Evolutionary conservation across 2,888 invertebrate genomes (phyloP), one percentile per base, ranked within the genome.

Genomic region (Heteromyza rotundicornis): DNA sequence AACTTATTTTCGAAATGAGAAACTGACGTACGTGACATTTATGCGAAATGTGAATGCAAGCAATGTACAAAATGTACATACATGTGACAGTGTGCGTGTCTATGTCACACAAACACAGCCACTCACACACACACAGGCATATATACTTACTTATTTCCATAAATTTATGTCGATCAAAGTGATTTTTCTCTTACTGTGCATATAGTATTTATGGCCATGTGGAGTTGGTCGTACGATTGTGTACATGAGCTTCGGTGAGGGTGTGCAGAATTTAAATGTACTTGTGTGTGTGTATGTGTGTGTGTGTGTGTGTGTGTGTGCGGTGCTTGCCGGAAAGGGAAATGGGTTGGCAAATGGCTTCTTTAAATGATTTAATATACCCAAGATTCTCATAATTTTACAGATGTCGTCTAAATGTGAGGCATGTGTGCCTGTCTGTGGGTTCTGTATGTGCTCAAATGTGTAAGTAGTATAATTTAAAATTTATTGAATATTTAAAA

Each of bases 1-100:
- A 69, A 66, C 66, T 68, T 70, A 71, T 72, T 70, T 74, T 74
- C 67, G 74, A 71, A 70, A 75, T 70, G 70, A 76, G 73, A 73
- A 76, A 76, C 75, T 74, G 75, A 78, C 74, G 79, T 79, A 80
- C 80, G 80, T 80, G 80, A 80, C 81, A 79, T 80, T 81, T 80
- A 80, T 80, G 75, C 74, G 80, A 81, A 80, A 72, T 70, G 19
- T 47, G 20, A 2, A 19, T 60, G 54, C 56, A 20, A n/a, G 49
- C n/a, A n/a, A n/a, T n/a, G n/a, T n/a, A n/a, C n/a, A n/a, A n/a
- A 22, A 12, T 50, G 19, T 20, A 14, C 20, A 2, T 32, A 2
- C 17, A n/a, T 23, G 23, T n/a, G 23, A 35, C 8, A 24, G n/a
- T 57, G 2, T 47, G 53, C 24, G 23, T 47, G 27, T 49, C n/a